Conservation (phyloP, 2,113 vertebrate species). For the Epinephelus lanceolatus region DNA sequence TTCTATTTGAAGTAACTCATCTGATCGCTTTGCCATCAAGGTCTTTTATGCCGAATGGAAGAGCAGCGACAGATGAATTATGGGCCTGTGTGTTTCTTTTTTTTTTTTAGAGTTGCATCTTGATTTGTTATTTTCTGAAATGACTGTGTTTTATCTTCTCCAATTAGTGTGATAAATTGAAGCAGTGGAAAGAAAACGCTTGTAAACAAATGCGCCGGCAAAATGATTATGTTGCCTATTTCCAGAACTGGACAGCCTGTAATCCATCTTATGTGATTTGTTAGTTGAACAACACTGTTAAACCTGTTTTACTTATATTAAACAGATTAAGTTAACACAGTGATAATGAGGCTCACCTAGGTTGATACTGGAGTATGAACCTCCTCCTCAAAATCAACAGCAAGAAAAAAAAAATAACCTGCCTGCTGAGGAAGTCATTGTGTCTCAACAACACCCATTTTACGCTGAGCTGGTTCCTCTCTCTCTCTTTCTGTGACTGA, state of each 20-base stretch:
- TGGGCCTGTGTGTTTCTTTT: background rate
- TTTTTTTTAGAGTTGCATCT: constrained; percentile 16
- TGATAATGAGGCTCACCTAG: constrained; percentile 53
- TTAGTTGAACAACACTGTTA: constrained; percentile 12
- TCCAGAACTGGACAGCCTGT: background rate
- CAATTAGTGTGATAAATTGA: constrained; percentile 68
- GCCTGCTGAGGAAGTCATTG: constrained; percentile 35
- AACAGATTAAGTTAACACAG: constrained; percentile 31
- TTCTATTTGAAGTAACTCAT: constrained; percentile 33
- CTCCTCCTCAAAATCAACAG: constrained; percentile 8
- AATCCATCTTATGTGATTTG: constrained; percentile 53
- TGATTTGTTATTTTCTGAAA: constrained; percentile 56
- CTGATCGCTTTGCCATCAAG: constrained; percentile 31
- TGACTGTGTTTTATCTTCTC: constrained; percentile 37
- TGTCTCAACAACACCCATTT: constrained; percentile 48
- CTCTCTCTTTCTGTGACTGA: constrained; percentile 59
- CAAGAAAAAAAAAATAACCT: background rate
- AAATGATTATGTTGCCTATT: constrained; percentile 36
- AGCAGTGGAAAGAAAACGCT: background rate
- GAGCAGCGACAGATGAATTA: constrained; percentile 30
- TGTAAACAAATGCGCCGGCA: constrained; percentile 39
- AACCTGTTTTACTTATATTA: constrained; percentile 30
- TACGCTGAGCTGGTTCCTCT: constrained; percentile 62
- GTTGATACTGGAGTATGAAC: background rate
- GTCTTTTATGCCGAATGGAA: constrained; percentile 28